Base-by-base conservation (phyloP, 2,113 vertebrate genomes). In the Rhizomys pruinosus region DNA sequence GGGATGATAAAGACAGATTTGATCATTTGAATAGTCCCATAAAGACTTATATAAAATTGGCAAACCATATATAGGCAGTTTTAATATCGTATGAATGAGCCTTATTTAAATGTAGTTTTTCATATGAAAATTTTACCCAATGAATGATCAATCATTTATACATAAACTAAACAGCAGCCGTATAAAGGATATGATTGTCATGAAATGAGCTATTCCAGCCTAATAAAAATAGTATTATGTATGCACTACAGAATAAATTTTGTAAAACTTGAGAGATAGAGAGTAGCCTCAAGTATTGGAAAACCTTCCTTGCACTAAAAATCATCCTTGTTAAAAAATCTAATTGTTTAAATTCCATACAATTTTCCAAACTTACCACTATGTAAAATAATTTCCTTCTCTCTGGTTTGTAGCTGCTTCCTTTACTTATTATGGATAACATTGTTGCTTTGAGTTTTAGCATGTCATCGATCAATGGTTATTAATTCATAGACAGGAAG, bases 31-130 rank as follows among this genome's bases (percentile, higher is more conserved):
- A 94, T 61, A 78, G 59, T 29, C 10, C 39, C 10, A 77, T 52
- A 66, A 95, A 93, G 37, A 88, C n/a, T 42, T 55, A n/a, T 20
- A 44, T 80, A 89, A 92, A 93, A 76, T 47, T 84, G 19, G 7
- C 82, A 92, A 91, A 84, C 25, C 87, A 73, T 71, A 84, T 68
- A 1, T 57, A 94, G n/a, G 39, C 25, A 20, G 87, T 61, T 87
- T 95, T 90, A 93, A 92, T 19, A 89, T 84, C 61, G 66, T 92
- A 84, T 76, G 32, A 71, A 34, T 78, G 74, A 72, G 20, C n/a
- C 69, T 90, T 44, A 82, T 82, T 94, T 93, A 87, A 91, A 94
- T 61, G 37, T 61, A 95, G 59, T 88, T 88, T 66, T 84, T 89
- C 34, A 47, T 47, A 72, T 69, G 22, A 85, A 88, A 84, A 87